Percentiles rank a stretch among this genome's conserved stretches.
Conservation (phyloP, 1,140 invertebrate species). For the Phenacoccus solenopsis region DNA sequence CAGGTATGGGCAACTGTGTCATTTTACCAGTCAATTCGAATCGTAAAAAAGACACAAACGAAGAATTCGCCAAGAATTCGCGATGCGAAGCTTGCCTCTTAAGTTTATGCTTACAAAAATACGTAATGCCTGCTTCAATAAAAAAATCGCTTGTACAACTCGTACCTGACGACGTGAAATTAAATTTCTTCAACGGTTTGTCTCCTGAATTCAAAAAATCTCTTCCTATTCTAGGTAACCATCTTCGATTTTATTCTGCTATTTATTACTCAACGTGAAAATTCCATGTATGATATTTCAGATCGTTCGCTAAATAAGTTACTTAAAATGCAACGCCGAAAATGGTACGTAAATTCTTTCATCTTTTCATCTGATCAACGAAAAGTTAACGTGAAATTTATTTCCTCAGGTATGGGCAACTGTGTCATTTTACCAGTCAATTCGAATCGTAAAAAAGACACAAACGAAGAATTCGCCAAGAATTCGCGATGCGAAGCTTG, state of each 20-base stretch:
- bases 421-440: constrained; percentile 54
- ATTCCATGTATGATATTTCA: no score
- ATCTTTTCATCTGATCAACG: neutral
- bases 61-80: constrained; percentile 26
- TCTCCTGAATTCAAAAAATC: constrained; percentile 7
- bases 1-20: constrained; percentile 40
- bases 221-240: neutral
- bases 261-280: no score
- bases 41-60: constrained; percentile 46
- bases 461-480: constrained; percentile 10
- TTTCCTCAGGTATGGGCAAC: constrained; percentile 30
- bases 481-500: constrained; percentile 60
- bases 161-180: constrained; percentile 43
- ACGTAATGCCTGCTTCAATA: constrained; percentile 45
- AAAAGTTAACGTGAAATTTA: neutral
- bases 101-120: constrained; percentile 64
- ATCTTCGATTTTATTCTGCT: no score
- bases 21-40: constrained; percentile 51
- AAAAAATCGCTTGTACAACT: constrained; percentile 27
- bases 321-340: constrained; percentile 21
- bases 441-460: constrained; percentile 53
- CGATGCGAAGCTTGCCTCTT: constrained; percentile 77
- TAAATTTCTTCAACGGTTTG: constrained; percentile 24
- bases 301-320: no score
- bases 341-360: constrained; percentile 13